Evolutionary conservation across 2,888 invertebrate species (phyloP), one percentile per base, ranked within the genome.

Genomic region (Mesopsocus fuscifrons): DNA sequence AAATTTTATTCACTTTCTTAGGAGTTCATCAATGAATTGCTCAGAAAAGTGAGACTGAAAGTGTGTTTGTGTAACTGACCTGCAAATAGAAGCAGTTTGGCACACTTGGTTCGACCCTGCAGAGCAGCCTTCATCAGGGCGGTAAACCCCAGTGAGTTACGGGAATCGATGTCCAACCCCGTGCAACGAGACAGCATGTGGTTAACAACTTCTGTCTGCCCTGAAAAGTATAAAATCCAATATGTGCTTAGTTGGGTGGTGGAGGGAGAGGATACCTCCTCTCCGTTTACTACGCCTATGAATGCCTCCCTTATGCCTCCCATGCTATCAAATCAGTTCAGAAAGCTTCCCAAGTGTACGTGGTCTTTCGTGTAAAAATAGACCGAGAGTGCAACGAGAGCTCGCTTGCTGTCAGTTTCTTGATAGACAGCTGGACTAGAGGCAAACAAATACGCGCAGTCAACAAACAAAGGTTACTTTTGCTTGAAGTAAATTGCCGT

Each of bases 41-140:
- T n/a, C n/a, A n/a, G n/a, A n/a, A n/a, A n/a, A n/a, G n/a, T n/a
- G n/a, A n/a, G n/a, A n/a, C n/a, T n/a, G n/a, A n/a, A n/a, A n/a
- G n/a, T n/a, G n/a, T n/a, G n/a, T n/a, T n/a, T n/a, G n/a, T n/a
- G n/a, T n/a, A n/a, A 54, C 58, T 62, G 58, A 78, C 81, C 80
- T 53, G 78, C 77, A 53, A 74, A 72, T n/a, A 81, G 61, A 16
- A 81, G 61, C 44, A 76, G 63, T 62, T 77, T 77, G 49, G 78
- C 77, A 60, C 78, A 78, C 55, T 74, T 73, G 40, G 74, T 74
- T 45, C 78, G 64, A 6, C 80, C 81, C 57, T 81, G 80, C 16
- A 81, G 64, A 2, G 79, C 77, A 1, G 80, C 77, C 56, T 80
- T 80, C 73, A 74, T 74, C 40, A 80, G 61, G 2, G 79, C 74